Evolutionary conservation across 2,888 invertebrate species (phyloP).

Genomic region (Corythucha ciliata): DNA sequence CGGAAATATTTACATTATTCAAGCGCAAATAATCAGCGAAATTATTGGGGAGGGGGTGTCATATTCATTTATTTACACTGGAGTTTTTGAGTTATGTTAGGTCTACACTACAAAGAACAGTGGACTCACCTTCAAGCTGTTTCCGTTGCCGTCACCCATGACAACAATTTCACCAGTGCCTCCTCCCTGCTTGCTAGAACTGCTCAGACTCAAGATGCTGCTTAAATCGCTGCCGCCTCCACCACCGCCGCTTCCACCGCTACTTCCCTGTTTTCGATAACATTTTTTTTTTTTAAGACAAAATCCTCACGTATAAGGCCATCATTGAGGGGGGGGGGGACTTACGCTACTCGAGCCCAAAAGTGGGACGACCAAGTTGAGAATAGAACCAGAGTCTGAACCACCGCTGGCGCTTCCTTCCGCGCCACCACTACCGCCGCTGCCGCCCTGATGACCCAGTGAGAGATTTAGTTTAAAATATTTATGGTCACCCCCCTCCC

Average conservation of each 20-base stretch:
- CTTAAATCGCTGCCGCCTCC: conserved; percentile 28
- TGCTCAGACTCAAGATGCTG: conserved; percentile 30
- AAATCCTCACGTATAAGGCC: neutral
- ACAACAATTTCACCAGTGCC: conserved; percentile 22
- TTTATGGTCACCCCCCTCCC: neutral
- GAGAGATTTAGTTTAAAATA: neutral
- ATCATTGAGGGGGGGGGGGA: neutral
- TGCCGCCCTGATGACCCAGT: conserved; percentile 22
- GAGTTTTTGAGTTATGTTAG: too few relatives aligned
- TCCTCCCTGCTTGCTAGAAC: conserved; percentile 30
- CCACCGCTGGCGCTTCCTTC: conserved; percentile 20
- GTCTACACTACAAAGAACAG: too few relatives aligned
- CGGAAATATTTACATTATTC: too few relatives aligned
- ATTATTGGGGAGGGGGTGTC: too few relatives aligned
- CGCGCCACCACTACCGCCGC: conserved; percentile 22
- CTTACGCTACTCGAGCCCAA: conserved; percentile 29
- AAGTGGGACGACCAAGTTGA: conserved; percentile 32
- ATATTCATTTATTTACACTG: too few relatives aligned
- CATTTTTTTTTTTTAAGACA: conserved; percentile 1
- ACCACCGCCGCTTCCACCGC: conserved; percentile 28
- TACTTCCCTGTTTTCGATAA: conserved; percentile 11
- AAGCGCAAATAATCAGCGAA: too few relatives aligned
- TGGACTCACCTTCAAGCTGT: conserved; percentile 27
- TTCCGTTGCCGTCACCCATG: conserved; percentile 20
- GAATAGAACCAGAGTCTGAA: conserved; percentile 25